Evolutionary conservation across 2,797 vertebrate genomes (phyloP).

Genomic region (Chloroceryle inda): DNA sequence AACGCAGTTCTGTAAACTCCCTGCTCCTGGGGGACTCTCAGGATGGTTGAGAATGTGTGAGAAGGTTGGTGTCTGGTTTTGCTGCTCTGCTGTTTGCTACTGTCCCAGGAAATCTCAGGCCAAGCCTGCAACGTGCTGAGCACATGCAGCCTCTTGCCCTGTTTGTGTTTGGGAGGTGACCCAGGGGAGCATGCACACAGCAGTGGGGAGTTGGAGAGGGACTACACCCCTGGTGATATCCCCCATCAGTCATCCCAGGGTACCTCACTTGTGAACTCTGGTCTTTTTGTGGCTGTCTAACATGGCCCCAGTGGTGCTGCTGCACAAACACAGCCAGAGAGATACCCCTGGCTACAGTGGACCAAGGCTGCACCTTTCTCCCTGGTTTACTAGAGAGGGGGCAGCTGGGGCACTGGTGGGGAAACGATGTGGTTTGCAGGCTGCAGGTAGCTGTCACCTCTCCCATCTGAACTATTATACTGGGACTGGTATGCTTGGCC

Average conservation of each 20-base stretch:
- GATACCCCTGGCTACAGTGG: fast-evolving
- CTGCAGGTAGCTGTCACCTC: background rate
- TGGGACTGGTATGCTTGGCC: background rate
- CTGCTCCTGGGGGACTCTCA: background rate
- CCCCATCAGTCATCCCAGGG: fast-evolving
- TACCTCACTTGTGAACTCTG: background rate
- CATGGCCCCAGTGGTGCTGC: background rate
- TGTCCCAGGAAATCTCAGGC: background rate
- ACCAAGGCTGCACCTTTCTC: background rate
- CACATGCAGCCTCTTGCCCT: background rate
- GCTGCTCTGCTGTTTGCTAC: background rate
- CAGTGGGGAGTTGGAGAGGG: background rate
- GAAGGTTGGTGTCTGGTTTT: fast-evolving
- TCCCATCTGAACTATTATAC: background rate
- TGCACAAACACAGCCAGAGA: background rate
- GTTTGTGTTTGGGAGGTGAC: background rate
- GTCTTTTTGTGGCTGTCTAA: background rate
- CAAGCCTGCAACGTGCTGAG: background rate
- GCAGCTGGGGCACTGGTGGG: background rate
- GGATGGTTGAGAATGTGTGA: fast-evolving
- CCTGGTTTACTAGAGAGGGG: background rate
- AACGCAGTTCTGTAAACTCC: background rate
- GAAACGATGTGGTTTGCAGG: background rate
- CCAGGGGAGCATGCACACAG: background rate
- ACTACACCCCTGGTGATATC: background rate